These are phyloP conservation scores for Bhutanitis thaidina DNA, from an alignment of 2,888 invertebrate genomes.

Conservation along the genomic window DNA sequence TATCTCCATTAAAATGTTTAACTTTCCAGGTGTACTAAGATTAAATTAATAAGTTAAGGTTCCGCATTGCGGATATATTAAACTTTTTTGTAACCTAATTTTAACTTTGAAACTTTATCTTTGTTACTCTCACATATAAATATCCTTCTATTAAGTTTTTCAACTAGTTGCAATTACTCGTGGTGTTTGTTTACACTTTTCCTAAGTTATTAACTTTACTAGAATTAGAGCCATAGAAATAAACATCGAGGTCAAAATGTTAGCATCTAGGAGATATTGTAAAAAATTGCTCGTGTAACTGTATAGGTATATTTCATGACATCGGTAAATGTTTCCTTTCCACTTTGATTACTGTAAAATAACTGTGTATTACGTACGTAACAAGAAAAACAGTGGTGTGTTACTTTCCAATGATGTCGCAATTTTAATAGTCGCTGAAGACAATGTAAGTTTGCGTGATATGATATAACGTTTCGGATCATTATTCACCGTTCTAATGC, in stretches of 20 bases:
- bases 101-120: constrained; percentile 18
- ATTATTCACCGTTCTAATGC: not conserved
- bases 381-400: constrained; percentile 28
- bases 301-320: constrained; percentile 2
- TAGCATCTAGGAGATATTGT: not conserved
- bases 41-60: not conserved
- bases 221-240: not conserved
- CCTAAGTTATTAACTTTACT: not conserved
- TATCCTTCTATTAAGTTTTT: not conserved
- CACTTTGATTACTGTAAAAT: constrained; percentile 18
- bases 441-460: constrained; percentile 26
- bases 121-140: not conserved
- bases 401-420: constrained; percentile 46
- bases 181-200: not conserved
- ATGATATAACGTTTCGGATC: constrained; percentile 33
- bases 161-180: too few relatives aligned
- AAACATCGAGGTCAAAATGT: constrained; percentile 2
- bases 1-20: not conserved
- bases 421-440: constrained; percentile 26
- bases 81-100: constrained; percentile 29
- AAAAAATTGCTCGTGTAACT: not conserved
- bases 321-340: constrained; percentile 16
- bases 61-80: constrained; percentile 29
- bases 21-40: not conserved
- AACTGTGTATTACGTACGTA: constrained; percentile 26